Conservation (phyloP, 1,140 invertebrate genomes). For the Dreissena polymorpha region DNA sequence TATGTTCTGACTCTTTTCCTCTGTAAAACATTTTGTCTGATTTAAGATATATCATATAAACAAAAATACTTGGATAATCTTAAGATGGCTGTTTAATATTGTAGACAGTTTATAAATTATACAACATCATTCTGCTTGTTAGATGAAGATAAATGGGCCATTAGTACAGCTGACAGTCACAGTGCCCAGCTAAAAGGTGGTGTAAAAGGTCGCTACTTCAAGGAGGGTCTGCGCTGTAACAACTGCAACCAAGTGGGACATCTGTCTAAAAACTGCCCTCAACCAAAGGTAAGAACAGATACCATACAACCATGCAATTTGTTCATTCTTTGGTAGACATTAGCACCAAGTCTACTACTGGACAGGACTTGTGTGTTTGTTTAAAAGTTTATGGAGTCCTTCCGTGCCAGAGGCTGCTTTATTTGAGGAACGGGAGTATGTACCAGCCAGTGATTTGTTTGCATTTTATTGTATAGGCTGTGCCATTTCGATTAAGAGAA, state of each 20-base stretch:
- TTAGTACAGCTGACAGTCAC: slow-evolving; percentile 14
- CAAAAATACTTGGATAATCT: no score
- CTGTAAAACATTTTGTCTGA: no score
- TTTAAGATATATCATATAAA: no score
- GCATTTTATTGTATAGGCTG: no score
- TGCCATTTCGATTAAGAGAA: no score
- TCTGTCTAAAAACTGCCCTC: slow-evolving; percentile 43
- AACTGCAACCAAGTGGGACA: slow-evolving; percentile 34
- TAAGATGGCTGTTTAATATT: no score
- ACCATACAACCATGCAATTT: neutral
- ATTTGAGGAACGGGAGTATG: neutral
- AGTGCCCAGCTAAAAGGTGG: neutral
- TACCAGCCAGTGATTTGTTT: no score
- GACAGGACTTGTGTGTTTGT: neutral
- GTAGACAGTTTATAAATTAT: neutral
- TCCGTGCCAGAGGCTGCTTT: neutral
- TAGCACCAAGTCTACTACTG: neutral
- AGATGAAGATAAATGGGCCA: slow-evolving; percentile 28
- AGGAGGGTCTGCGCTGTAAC: slow-evolving; percentile 14
- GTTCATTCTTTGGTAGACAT: neutral
- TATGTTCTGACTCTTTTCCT: no score
- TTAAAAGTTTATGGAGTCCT: neutral
- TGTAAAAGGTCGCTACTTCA: slow-evolving; percentile 6
- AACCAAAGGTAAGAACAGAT: slow-evolving; percentile 28
- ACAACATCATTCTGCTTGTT: neutral